Evolutionary conservation across 2,797 vertebrate genomes (phyloP).

Genomic region (Simalia tracyae): DNA sequence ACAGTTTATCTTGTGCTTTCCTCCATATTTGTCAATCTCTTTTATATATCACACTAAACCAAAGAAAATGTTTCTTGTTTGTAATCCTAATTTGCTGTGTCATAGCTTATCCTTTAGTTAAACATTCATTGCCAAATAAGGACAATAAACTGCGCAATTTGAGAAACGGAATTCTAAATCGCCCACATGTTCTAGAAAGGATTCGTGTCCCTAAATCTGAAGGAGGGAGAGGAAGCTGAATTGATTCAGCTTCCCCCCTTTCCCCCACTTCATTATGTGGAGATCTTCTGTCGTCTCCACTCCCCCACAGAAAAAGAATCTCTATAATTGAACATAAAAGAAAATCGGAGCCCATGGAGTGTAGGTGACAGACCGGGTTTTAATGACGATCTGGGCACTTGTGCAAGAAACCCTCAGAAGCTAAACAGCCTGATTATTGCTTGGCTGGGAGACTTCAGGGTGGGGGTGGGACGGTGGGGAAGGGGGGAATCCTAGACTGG

Average conservation of each 20-base stretch:
- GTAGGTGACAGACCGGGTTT: not conserved
- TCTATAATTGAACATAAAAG: not conserved
- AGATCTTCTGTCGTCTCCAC: not conserved
- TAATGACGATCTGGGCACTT: not conserved
- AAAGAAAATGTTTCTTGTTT: not conserved
- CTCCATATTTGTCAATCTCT: not conserved
- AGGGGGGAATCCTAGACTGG: not conserved
- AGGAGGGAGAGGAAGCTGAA: not conserved
- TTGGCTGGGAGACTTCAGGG: not conserved
- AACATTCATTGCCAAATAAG: not conserved
- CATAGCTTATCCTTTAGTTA: not conserved
- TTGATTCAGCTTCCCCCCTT: not conserved
- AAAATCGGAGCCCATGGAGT: not conserved
- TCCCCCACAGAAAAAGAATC: not conserved
- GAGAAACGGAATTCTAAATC: conserved; percentile 14
- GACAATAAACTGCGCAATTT: not conserved
- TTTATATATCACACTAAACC: not conserved
- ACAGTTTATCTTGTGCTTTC: not conserved
- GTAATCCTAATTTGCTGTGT: not conserved
- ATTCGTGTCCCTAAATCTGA: not conserved
- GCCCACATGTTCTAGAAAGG: not conserved
- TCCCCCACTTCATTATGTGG: not conserved
- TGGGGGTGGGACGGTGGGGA: not conserved
- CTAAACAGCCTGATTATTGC: not conserved
- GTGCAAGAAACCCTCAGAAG: not conserved